Evolutionary conservation across 2,888 invertebrate species (phyloP), one percentile per base, ranked within the genome.

Genomic region (Chaetoderma sp.): DNA sequence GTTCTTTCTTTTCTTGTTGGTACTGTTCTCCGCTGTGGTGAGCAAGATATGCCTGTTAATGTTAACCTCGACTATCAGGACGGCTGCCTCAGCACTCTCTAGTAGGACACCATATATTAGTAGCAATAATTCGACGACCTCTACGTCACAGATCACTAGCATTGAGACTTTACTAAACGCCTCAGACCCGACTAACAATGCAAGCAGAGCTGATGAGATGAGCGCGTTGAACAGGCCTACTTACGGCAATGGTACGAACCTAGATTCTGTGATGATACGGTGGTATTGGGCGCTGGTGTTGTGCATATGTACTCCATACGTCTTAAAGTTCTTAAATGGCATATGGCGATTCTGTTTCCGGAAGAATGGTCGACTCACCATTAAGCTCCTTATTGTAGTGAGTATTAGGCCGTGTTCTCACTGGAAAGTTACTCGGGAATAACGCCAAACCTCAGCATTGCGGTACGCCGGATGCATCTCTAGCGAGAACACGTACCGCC

Each of bases 1-100:
- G 87, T 87, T 94, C 74, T 87, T 95, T 74, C 94, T 95, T 64
- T 96, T 96, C 85, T 85, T 93, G 54, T 91, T 93, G 79, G 95
- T 96, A 70, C 90, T 96, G 77, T 91, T 89, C 4, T 92, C 93
- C 63, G 94, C 94, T 49, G 94, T 96, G 70, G 88, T 95, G 81
- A 92, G 95, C 77, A 96, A 96, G 88, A 94, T 94, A 78, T 92
- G 93, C 65, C 90, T 95, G 69, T 74, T 80, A 39, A 67, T 80
- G 18, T 78, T 80, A 10, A 75, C 80, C 6, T 80, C 80, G 49
- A 78, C 77, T 67, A 71, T 80, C 5, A 76, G 78, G 64, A 67
- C 72, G 25, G 78, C 79, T 65, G 76, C 76, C 52, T 78, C 78
- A 1, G 60, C 79, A 21, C 73, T 72, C 25, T 80, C 78, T 56